A percentile compares a stretch with the other conserved stretches of the same genome.
Evolutionary conservation across 2,888 invertebrate species (phyloP).

Genomic region (Caradrina kadenii): DNA sequence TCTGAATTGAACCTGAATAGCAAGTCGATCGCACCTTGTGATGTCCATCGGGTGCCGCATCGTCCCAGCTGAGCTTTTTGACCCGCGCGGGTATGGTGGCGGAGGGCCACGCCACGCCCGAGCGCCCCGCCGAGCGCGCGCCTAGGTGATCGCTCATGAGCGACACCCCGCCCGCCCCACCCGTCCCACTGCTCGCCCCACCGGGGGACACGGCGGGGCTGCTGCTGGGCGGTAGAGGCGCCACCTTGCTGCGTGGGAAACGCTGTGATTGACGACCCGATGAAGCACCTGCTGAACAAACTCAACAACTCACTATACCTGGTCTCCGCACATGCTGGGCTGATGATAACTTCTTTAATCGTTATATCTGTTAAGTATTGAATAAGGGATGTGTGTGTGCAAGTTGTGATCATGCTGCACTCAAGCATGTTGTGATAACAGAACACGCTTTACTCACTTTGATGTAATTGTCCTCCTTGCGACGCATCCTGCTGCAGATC

Average conservation of each 20-base stretch:
- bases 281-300: conserved; percentile 27
- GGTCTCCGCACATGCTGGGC: background rate
- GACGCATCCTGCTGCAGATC: conserved; percentile 71
- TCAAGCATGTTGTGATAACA: too few relatives aligned
- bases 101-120: conserved; percentile 92
- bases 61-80: conserved; percentile 93
- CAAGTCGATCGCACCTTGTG: conserved; percentile 49
- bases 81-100: conserved; percentile 93
- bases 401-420: too few relatives aligned
- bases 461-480: conserved; percentile 30
- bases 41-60: conserved; percentile 59
- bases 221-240: conserved; percentile 76
- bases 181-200: conserved; percentile 69
- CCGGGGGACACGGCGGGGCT: conserved; percentile 45
- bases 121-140: conserved; percentile 76
- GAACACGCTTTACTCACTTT: conserved; percentile 10
- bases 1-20: too few relatives aligned
- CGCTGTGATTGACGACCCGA: conserved; percentile 72
- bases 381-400: too few relatives aligned
- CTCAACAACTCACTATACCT: background rate
- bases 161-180: conserved; percentile 70
- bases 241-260: conserved; percentile 75
- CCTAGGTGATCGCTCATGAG: conserved; percentile 85
- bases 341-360: background rate
- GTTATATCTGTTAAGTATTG: too few relatives aligned